Conservation (phyloP, 35 echinoderm and acorn worm species). For the Lytechinus variegatus region DNA sequence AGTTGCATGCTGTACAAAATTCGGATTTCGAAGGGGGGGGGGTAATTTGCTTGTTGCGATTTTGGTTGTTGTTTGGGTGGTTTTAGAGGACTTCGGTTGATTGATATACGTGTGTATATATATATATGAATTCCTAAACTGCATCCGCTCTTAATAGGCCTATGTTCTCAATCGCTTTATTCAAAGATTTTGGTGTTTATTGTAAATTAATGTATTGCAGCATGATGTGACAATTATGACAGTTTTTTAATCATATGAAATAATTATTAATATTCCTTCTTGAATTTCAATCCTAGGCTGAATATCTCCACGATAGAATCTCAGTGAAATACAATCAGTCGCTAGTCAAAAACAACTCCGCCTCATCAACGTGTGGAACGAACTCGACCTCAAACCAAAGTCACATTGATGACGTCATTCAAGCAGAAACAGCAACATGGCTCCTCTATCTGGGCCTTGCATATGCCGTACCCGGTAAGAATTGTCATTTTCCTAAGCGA, state of each 20-base stretch:
- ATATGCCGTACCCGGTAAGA: background rate
- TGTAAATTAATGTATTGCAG: too few relatives aligned
- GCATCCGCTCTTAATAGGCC: too few relatives aligned
- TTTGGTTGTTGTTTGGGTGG: too few relatives aligned
- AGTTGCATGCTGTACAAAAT: too few relatives aligned
- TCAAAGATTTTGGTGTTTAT: too few relatives aligned
- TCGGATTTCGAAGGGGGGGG: too few relatives aligned
- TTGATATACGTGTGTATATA: too few relatives aligned
- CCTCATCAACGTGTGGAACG: background rate
- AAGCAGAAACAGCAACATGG: background rate
- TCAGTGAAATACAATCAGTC: background rate
- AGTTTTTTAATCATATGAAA: background rate
- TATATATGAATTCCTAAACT: too few relatives aligned
- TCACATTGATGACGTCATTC: background rate
- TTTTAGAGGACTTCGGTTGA: too few relatives aligned
- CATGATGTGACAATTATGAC: too few relatives aligned
- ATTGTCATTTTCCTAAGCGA: background rate
- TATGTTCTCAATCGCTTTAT: too few relatives aligned
- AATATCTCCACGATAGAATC: constrained; percentile 17
- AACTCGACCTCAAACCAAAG: background rate
- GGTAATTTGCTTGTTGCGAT: too few relatives aligned
- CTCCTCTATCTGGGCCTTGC: constrained; percentile 5
- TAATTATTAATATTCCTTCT: background rate
- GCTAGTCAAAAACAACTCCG: background rate
- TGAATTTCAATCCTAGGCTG: background rate